A percentile compares a stretch with the other conserved stretches of the same genome.
phyloP scores from a whole-genome alignment of 2,113 vertebrate genomes.

The Larimichthys polyactis region DNA sequence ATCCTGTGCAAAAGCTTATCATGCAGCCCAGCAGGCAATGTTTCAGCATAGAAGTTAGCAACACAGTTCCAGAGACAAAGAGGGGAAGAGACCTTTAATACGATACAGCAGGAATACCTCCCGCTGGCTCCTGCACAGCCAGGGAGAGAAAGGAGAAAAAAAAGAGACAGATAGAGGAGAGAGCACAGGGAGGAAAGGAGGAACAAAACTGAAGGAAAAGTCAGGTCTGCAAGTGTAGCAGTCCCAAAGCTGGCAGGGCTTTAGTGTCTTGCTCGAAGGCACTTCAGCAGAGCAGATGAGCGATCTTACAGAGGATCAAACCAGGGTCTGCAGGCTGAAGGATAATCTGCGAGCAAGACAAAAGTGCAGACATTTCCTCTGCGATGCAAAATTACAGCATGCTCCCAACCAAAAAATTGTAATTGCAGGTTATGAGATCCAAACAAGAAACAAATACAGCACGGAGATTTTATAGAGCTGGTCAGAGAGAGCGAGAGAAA shows the following conservation, averaged over 20 bases:
- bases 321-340: not conserved
- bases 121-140: constrained; percentile 53
- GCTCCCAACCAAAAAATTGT: constrained; percentile 36
- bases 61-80: not conserved
- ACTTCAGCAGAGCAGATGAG: constrained; percentile 42
- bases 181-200: not conserved
- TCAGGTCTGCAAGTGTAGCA: not conserved
- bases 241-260: constrained; percentile 4
- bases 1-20: not conserved
- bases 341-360: constrained; percentile 15
- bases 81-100: constrained; percentile 23
- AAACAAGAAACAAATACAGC: constrained; percentile 56
- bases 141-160: constrained; percentile 49
- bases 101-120: constrained; percentile 25
- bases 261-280: constrained; percentile 43
- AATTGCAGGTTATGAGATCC: constrained; percentile 62
- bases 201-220: constrained; percentile 9
- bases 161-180: constrained; percentile 40
- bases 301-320: constrained; percentile 2
- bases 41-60: not conserved
- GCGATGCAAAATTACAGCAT: constrained; percentile 50
- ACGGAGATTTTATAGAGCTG: constrained; percentile 44
- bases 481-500: constrained; percentile 6
- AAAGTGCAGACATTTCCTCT: constrained; percentile 40
- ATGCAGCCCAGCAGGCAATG: not conserved